phyloP scores from a whole-genome alignment of 2,113 vertebrate species.

The Pholis gunnellus region DNA sequence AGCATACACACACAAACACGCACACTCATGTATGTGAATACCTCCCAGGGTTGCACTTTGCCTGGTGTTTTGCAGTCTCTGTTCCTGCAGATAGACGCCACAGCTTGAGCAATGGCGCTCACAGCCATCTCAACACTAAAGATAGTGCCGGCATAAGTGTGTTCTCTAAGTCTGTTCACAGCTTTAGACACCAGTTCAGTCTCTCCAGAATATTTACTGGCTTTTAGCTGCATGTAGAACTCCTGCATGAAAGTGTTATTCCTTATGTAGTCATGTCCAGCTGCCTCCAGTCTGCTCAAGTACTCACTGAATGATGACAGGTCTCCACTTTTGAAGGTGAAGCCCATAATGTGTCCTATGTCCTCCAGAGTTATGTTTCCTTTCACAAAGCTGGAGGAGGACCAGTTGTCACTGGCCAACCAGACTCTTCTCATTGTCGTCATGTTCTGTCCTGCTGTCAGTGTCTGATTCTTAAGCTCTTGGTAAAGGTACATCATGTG shows the following conservation, averaged over 20 bases:
- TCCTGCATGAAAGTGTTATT: constrained; percentile 85
- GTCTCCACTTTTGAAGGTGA: constrained; percentile 88
- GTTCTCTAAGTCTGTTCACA: constrained; percentile 16
- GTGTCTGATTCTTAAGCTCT: constrained; percentile 67
- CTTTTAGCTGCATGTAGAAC: constrained; percentile 72
- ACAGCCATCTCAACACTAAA: constrained; percentile 87
- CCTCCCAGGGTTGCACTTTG: constrained; percentile 88
- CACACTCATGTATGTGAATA: constrained; percentile 53
- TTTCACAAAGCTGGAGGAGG: constrained; percentile 79
- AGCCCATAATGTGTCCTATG: constrained; percentile 88
- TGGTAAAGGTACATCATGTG: constrained; percentile 85
- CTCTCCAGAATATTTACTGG: constrained; percentile 47
- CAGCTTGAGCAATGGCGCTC: constrained; percentile 84
- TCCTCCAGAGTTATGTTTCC: constrained; percentile 78
- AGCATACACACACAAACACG: background rate
- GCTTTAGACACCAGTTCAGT: background rate
- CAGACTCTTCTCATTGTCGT: constrained; percentile 84
- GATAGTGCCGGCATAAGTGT: constrained; percentile 69
- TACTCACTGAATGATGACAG: constrained; percentile 82
- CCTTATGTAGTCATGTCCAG: constrained; percentile 28
- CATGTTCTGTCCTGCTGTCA: constrained; percentile 33
- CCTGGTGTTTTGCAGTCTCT: constrained; percentile 82
- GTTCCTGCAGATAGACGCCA: constrained; percentile 81
- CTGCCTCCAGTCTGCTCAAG: constrained; percentile 77
- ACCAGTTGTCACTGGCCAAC: constrained; percentile 94